Base-by-base conservation (phyloP, 1,140 invertebrate species). In the Polypedilum pembai region DNA sequence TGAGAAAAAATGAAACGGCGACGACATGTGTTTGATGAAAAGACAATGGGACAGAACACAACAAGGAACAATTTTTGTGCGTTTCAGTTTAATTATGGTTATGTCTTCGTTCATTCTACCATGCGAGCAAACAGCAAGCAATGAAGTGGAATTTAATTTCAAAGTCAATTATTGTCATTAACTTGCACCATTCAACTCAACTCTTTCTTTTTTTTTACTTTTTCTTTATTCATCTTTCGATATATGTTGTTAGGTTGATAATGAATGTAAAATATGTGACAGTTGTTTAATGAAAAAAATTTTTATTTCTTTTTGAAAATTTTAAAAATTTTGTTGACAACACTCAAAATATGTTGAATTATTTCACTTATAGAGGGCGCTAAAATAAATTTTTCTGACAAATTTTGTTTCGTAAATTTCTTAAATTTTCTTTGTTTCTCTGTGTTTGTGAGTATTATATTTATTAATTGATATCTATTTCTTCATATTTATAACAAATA, bases 131-230 rank as follows among this genome's bases (percentile, higher is more conserved):
- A 69, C 65, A 69, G 17, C 18, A 20, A 18, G 20, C 65, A 69
- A 69, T 69, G 65, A 69, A 69, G 20, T 69, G 65, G 65, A 69
- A 69, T 69, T 69, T 20, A 69, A 69, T 69, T 69, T 69, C 20
- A 69, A 69, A 69, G 65, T 69, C 65, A 69, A 69, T 69, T 69
- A 69, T 69, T 21, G 65, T 69, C 65, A 69, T 69, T 69, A 69
- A 69, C 17, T 69, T 69, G 65, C 65, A 69, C 20, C 65, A 21
- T 21, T 56, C 45, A 56, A 56, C 45, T 33, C 24, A 33, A 33
- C 24, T 33, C 24, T 33, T 33, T 33, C 5, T 33, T 33, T 33
- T 33, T 33, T 33, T 33, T 33, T 33, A 33, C 24, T 33, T 33
- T 33, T 33, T 3, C 24, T n/a, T n/a, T n/a, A 33, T 33, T 1